Percentiles rank a stretch among this genome's conserved stretches.
phyloP scores from a whole-genome alignment of 1,140 invertebrate genomes.

The Triops cancriformis region DNA sequence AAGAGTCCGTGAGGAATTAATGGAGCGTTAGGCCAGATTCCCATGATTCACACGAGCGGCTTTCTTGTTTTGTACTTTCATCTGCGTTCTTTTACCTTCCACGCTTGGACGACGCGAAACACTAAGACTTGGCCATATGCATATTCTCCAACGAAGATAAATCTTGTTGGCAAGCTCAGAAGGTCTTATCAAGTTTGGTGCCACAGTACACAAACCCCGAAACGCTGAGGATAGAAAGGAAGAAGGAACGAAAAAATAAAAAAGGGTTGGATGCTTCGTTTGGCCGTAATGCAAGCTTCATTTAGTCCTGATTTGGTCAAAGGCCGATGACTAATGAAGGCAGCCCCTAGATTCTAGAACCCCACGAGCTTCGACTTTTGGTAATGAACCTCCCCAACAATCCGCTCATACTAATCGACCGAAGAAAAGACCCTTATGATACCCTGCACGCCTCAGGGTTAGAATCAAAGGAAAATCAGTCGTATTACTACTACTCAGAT shows the following conservation, averaged over 20 bases:
- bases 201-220: not conserved
- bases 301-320: constrained; percentile 14
- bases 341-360: not conserved
- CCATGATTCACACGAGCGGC: not conserved
- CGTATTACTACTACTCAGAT: not conserved
- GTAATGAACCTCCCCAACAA: constrained; percentile 10
- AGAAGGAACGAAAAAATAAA: not conserved
- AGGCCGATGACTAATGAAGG: constrained; percentile 12
- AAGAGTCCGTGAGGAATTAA: not conserved
- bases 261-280: constrained; percentile 13
- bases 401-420: constrained; percentile 12
- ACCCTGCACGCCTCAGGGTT: not conserved
- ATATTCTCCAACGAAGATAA: not conserved
- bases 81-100: not conserved
- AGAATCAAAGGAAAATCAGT: constrained; percentile 6
- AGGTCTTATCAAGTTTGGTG: not conserved
- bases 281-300: constrained; percentile 5
- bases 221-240: not conserved
- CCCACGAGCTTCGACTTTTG: not conserved
- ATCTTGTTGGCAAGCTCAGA: not conserved
- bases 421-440: not conserved
- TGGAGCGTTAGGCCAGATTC: not conserved
- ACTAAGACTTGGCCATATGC: not conserved
- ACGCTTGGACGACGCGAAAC: not conserved
- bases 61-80: not conserved